Conservation (phyloP, 2,888 invertebrate species). For the Drosophila gaucha region DNA sequence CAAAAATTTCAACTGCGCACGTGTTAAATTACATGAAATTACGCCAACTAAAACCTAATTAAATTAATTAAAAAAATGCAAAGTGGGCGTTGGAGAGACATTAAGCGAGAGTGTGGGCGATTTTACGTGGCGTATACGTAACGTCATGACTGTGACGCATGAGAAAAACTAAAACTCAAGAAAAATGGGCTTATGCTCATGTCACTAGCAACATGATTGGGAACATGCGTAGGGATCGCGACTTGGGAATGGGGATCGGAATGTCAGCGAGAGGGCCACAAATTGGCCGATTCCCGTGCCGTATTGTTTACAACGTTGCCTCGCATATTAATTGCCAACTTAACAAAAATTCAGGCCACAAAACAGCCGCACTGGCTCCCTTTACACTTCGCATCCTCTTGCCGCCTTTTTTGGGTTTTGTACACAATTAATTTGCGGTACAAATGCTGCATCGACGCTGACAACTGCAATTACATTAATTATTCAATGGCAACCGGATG, state of each 20-base stretch:
- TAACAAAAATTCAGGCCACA: slow-evolving; percentile 67
- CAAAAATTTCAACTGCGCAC: not conserved
- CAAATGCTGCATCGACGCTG: slow-evolving; percentile 39
- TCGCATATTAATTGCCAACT: slow-evolving; percentile 75
- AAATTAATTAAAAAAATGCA: slow-evolving; percentile 43
- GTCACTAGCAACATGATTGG: slow-evolving; percentile 48
- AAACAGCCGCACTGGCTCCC: slow-evolving; percentile 31
- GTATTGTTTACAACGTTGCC: slow-evolving; percentile 68
- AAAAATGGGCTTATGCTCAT: slow-evolving; percentile 45
- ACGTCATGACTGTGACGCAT: slow-evolving; percentile 35
- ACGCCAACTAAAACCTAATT: slow-evolving; percentile 32
- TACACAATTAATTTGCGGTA: slow-evolving; percentile 59
- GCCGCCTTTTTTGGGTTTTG: slow-evolving; percentile 14
- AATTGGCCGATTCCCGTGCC: slow-evolving; percentile 46
- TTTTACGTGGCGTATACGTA: slow-evolving; percentile 22
- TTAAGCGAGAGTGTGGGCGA: not conserved
- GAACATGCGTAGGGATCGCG: not conserved
- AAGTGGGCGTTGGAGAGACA: not conserved
- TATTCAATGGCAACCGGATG: slow-evolving; percentile 17
- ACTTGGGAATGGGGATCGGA: too few relatives aligned
- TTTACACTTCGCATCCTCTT: not conserved
- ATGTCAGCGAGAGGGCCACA: not conserved
- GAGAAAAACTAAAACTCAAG: slow-evolving; percentile 10
- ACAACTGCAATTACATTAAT: slow-evolving; percentile 58
- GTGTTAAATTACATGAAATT: not conserved